A percentile compares a stretch with the other conserved stretches of the same genome.
These are phyloP conservation scores for Euzetes globulus DNA, from an alignment of 2,888 invertebrate species.

Conservation along the genomic window DNA sequence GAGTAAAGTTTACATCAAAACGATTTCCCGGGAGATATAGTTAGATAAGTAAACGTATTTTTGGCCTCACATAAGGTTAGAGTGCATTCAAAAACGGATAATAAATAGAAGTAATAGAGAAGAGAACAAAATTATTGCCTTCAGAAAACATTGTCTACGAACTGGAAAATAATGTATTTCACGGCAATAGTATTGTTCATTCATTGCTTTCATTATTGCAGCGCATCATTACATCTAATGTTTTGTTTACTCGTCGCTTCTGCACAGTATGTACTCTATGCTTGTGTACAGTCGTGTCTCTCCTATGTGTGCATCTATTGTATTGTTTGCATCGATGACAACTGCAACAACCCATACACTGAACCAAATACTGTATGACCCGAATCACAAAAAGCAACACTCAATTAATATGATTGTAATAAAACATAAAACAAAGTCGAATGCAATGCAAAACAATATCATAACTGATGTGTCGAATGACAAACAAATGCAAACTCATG, in stretches of 20 bases:
- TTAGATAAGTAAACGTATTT: slow-evolving; percentile 15
- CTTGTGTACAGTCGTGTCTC: background rate
- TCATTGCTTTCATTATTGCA: background rate
- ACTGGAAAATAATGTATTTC: background rate
- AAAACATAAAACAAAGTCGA: background rate
- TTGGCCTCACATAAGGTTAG: slow-evolving; percentile 6
- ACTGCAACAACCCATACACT: slow-evolving; percentile 3
- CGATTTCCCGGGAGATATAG: slow-evolving; percentile 16
- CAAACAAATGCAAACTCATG: too few relatives aligned
- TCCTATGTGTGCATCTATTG: slow-evolving; percentile 5
- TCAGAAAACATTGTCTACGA: background rate
- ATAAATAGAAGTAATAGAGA: slow-evolving; percentile 5
- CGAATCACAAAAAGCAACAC: background rate
- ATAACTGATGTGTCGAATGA: background rate
- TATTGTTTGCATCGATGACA: slow-evolving; percentile 15
- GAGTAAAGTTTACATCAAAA: background rate
- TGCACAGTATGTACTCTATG: background rate
- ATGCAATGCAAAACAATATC: background rate
- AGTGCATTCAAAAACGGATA: slow-evolving; percentile 11
- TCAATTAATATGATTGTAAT: slow-evolving; percentile 17
- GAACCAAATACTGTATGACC: slow-evolving; percentile 9
- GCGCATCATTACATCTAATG: slow-evolving; percentile 15
- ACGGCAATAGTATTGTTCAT: slow-evolving; percentile 6
- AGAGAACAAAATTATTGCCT: background rate
- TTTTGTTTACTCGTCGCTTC: slow-evolving; percentile 15